These are phyloP conservation scores for Netelia fuscicornis DNA, from an alignment of 2,888 invertebrate genomes.

Conservation along the genomic window DNA sequence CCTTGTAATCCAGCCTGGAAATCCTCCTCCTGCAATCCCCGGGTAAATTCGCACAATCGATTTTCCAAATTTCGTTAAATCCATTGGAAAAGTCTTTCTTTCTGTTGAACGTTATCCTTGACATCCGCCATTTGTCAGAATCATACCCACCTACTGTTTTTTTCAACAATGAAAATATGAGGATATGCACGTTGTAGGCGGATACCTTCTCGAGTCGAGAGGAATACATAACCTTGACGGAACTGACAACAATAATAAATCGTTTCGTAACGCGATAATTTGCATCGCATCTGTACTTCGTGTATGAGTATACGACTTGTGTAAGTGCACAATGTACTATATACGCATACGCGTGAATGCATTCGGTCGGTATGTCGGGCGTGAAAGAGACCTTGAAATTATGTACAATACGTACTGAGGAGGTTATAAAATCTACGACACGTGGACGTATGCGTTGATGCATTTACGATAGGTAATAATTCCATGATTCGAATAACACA, in stretches of 20 bases:
- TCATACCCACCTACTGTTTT: neutral
- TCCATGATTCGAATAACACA: too few relatives aligned
- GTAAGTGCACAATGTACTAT: conserved; percentile 13
- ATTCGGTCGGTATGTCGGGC: conserved; percentile 33
- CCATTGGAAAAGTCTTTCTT: neutral
- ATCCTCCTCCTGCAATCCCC: conserved; percentile 27
- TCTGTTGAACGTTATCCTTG: too few relatives aligned
- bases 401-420: conserved; percentile 71
- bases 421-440: conserved; percentile 22
- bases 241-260: conserved; percentile 75
- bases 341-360: conserved; percentile 41
- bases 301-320: neutral
- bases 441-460: neutral
- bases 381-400: conserved; percentile 77
- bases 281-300: conserved; percentile 47
- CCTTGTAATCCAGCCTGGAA: conserved; percentile 23
- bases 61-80: conserved; percentile 30
- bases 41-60: conserved; percentile 49
- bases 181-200: conserved; percentile 32
- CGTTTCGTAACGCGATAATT: conserved; percentile 74
- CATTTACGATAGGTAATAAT: too few relatives aligned
- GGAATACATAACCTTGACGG: conserved; percentile 69
- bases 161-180: neutral
- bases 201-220: conserved; percentile 27
- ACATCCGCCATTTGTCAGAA: neutral